Conservation (phyloP, 2,113 vertebrate species). For the Amia ocellicauda region DNA sequence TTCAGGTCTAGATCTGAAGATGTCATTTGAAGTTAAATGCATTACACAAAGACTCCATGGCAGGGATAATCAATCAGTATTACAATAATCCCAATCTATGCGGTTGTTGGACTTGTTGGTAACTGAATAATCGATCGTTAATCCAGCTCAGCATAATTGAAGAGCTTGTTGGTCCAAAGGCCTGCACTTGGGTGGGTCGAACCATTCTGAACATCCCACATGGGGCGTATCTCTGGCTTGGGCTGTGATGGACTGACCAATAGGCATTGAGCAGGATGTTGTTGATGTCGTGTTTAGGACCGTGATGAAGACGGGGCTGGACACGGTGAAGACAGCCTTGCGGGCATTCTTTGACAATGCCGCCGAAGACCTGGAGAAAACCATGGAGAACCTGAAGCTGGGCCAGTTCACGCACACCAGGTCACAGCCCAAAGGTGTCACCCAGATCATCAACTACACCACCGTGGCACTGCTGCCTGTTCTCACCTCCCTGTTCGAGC, state of each 20-base stretch:
- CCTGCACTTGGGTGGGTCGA: no score
- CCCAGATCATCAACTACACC: constrained; percentile 96
- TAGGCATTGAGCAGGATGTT: no score
- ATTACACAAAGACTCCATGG: no score
- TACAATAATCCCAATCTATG: no score
- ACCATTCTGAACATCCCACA: no score
- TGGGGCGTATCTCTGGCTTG: no score
- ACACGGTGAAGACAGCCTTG: constrained; percentile 82
- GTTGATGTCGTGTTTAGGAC: constrained; percentile 62
- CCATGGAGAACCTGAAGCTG: constrained; percentile 87
- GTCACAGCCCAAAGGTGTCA: constrained; percentile 79
- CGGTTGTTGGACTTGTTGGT: no score
- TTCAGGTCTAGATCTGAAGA: background rate
- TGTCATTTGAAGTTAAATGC: background rate
- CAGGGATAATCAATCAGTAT: no score
- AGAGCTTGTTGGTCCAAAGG: no score
- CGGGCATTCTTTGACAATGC: constrained; percentile 82
- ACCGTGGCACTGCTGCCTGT: constrained; percentile 87
- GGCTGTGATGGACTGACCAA: no score
- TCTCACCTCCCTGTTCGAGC: constrained; percentile 88
- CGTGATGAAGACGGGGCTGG: constrained; percentile 93
- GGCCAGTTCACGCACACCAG: constrained; percentile 92
- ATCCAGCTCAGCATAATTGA: no score
- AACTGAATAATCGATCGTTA: no score
- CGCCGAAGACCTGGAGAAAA: constrained; percentile 88